Conservation (phyloP, 1,140 invertebrate species). For the Drosophila novamexicana region DNA sequence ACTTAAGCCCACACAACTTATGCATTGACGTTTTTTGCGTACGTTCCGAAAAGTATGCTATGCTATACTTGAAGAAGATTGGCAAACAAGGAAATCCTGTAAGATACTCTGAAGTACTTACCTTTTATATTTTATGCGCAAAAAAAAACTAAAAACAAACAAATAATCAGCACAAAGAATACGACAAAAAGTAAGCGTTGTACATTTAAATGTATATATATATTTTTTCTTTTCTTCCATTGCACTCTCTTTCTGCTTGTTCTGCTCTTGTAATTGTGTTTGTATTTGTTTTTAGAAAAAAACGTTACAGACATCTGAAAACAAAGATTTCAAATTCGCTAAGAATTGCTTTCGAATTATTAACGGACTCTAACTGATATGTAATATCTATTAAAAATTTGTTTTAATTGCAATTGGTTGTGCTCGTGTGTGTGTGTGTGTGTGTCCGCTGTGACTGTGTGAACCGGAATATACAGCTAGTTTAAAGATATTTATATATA, state of each 20-base stretch:
- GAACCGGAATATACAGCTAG: slow-evolving; percentile 78
- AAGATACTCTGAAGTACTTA: slow-evolving; percentile 1
- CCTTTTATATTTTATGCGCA: neutral
- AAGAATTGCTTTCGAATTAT: slow-evolving; percentile 9
- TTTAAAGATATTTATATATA: slow-evolving; percentile 69
- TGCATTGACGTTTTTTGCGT: neutral
- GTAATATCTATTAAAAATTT: slow-evolving; percentile 13
- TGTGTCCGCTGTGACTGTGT: slow-evolving; percentile 48
- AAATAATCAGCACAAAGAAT: slow-evolving; percentile 46
- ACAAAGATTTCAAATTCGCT: slow-evolving; percentile 74
- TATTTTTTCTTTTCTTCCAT: slow-evolving; percentile 50
- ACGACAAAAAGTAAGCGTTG: slow-evolving; percentile 61
- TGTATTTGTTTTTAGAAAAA: slow-evolving; percentile 48
- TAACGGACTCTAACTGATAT: slow-evolving; percentile 11
- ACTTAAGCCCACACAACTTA: neutral
- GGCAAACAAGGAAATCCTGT: neutral
- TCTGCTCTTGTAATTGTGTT: slow-evolving; percentile 24
- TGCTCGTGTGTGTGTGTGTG: slow-evolving; percentile 17
- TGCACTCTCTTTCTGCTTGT: slow-evolving; percentile 33
- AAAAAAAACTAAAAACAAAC: slow-evolving; percentile 13
- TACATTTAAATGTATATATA: slow-evolving; percentile 81
- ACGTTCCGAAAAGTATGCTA: slow-evolving; percentile 4
- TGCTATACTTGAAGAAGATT: neutral
- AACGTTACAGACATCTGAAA: slow-evolving; percentile 71
- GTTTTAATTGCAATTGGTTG: slow-evolving; percentile 13